These are phyloP conservation scores for Campylorhamphus procurvoides DNA, from an alignment of 2,113 vertebrate genomes.

Conservation along the genomic window DNA sequence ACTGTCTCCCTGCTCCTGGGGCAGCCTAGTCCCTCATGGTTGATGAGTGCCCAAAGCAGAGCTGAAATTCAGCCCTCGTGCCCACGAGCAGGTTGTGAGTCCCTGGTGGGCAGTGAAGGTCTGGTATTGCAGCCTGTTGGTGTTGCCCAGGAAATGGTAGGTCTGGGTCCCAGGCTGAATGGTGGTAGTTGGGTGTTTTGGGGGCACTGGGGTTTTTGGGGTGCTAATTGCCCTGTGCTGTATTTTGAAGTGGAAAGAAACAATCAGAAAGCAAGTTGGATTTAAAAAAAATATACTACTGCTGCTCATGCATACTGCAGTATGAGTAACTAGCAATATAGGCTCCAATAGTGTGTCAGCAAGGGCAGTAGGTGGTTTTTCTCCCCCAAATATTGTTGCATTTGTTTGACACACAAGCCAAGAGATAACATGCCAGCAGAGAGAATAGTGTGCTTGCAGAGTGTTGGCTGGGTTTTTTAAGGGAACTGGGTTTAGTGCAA, in stretches of 20 bases:
- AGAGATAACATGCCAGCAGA: background rate
- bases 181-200: background rate
- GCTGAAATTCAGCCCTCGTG: background rate
- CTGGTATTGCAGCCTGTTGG: background rate
- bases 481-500: background rate
- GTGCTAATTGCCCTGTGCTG: background rate
- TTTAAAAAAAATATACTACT: background rate
- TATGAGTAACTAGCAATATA: background rate
- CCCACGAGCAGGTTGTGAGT: background rate
- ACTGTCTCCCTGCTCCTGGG: accelerated
- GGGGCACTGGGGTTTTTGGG: background rate
- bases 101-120: accelerated
- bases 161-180: background rate
- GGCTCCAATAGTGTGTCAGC: background rate
- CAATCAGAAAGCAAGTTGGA: background rate
- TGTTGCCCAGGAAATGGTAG: background rate
- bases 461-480: background rate
- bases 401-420: background rate
- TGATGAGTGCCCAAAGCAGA: background rate
- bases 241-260: background rate
- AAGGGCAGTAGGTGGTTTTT: background rate
- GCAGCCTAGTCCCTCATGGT: accelerated
- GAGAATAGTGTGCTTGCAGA: background rate
- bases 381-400: background rate
- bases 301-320: background rate